phyloP scores from a whole-genome alignment of 2,888 invertebrate species.

The Theretra japonica region DNA sequence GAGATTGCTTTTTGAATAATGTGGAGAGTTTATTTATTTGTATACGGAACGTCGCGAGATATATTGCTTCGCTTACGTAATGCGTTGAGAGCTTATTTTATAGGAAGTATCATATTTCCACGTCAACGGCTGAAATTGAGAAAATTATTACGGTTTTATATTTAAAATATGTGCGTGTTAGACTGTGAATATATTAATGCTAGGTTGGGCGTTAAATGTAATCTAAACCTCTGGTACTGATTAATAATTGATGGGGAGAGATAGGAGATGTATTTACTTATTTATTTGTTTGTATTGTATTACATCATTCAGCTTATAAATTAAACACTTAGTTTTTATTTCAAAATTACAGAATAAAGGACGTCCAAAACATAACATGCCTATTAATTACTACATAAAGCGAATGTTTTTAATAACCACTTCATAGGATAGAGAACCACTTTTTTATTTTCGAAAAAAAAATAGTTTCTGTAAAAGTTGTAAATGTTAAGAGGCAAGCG shows the following conservation, averaged over 20 bases:
- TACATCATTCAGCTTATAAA: background rate
- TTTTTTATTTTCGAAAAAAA: too few species aligned
- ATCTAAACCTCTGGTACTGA: conserved; percentile 9
- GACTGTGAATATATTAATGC: conserved; percentile 17
- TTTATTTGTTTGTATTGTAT: background rate
- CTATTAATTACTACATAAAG: too few species aligned
- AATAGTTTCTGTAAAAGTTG: too few species aligned
- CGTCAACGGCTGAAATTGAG: conserved; percentile 21
- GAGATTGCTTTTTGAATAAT: conserved; percentile 28
- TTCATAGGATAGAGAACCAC: too few species aligned
- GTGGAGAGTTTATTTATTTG: conserved; percentile 22
- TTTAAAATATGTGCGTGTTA: conserved; percentile 23
- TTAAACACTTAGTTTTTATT: background rate
- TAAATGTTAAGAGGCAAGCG: too few species aligned
- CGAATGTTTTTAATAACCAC: too few species aligned
- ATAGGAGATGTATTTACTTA: conserved; percentile 3
- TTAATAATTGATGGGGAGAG: conserved; percentile 9
- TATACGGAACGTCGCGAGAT: conserved; percentile 19
- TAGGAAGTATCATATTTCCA: conserved; percentile 23
- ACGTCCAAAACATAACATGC: too few species aligned
- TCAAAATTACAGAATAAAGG: background rate
- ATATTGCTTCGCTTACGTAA: conserved; percentile 20
- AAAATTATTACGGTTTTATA: conserved; percentile 19
- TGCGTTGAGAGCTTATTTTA: conserved; percentile 16
- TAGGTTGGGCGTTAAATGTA: conserved; percentile 12